Evolutionary conservation across 2,113 vertebrate genomes (phyloP).

Genomic region (Platichthys flesus): DNA sequence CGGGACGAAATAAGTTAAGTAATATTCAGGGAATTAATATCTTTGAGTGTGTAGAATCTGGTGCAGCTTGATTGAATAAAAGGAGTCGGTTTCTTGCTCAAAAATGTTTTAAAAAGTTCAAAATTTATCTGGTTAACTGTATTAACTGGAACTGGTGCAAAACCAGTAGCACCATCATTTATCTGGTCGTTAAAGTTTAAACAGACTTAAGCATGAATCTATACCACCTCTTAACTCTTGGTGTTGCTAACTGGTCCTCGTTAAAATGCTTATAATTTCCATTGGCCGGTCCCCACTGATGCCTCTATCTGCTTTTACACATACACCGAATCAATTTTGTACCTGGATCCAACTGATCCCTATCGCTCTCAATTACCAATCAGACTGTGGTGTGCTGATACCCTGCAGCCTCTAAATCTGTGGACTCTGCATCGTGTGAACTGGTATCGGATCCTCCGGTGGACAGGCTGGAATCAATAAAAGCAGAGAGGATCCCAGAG

Average conservation of each 20-base stretch:
- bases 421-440: constrained; percentile 64
- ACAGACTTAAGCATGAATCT: constrained; percentile 5
- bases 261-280: constrained; percentile 60
- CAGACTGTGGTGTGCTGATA: constrained; percentile 68
- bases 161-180: background rate
- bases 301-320: constrained; percentile 61
- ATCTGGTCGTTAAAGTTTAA: background rate
- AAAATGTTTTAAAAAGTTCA: too few relatives aligned
- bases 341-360: constrained; percentile 61
- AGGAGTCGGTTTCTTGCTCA: too few relatives aligned
- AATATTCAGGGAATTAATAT: too few relatives aligned
- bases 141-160: background rate
- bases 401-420: constrained; percentile 69
- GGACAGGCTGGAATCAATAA: constrained; percentile 66
- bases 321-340: constrained; percentile 7
- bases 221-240: constrained; percentile 18
- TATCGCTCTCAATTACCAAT: constrained; percentile 78
- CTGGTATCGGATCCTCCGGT: constrained; percentile 61
- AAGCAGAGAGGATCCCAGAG: constrained; percentile 44
- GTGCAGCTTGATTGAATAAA: too few relatives aligned
- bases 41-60: too few relatives aligned
- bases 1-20: too few relatives aligned
- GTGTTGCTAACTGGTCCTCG: constrained; percentile 34
- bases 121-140: background rate
- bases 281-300: constrained; percentile 56